Base-by-base conservation (phyloP, 1,140 invertebrate species). In the Condylostylus longicornis region DNA sequence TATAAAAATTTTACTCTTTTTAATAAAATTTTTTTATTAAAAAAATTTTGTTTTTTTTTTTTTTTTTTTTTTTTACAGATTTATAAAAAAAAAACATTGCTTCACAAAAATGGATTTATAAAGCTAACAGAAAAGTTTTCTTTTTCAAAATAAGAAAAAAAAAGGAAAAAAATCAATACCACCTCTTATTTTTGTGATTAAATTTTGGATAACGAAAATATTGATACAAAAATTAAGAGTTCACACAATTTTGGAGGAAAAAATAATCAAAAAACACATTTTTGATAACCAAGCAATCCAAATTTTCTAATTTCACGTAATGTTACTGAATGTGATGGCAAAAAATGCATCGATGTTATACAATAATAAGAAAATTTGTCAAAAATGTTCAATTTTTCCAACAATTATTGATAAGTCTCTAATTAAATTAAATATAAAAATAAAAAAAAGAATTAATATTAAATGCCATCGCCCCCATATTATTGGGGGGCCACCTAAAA, bases 311-410 rank as follows among this genome's bases (percentile, higher is more conserved):
- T n/a, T n/a, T n/a, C n/a, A 34, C 35, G 56, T 56, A 46, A 59
- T 59, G 56, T 50, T 56, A 21, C 28, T 37, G 34, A 25, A 36
- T 59, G 56, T 58, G 37, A 59, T 59, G 56, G 56, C 55, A 52
- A 46, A 58, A 46, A 58, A 56, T 58, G 55, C 54, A 51, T 56
- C 56, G 54, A n/a, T n/a, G n/a, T n/a, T n/a, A n/a, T n/a, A n/a
- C n/a, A n/a, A n/a, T n/a, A n/a, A n/a, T n/a, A n/a, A n/a, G n/a
- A n/a, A n/a, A n/a, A n/a, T n/a, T n/a, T n/a, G n/a, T n/a, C n/a
- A n/a, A n/a, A n/a, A n/a, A n/a, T n/a, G n/a, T n/a, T n/a, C n/a
- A n/a, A n/a, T n/a, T n/a, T n/a, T n/a, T n/a, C n/a, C n/a, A n/a
- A n/a, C n/a, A n/a, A n/a, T n/a, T n/a, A n/a, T n/a, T n/a, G n/a